Conservation (phyloP, 2,113 vertebrate species). For the Rhinogobius similis region DNA sequence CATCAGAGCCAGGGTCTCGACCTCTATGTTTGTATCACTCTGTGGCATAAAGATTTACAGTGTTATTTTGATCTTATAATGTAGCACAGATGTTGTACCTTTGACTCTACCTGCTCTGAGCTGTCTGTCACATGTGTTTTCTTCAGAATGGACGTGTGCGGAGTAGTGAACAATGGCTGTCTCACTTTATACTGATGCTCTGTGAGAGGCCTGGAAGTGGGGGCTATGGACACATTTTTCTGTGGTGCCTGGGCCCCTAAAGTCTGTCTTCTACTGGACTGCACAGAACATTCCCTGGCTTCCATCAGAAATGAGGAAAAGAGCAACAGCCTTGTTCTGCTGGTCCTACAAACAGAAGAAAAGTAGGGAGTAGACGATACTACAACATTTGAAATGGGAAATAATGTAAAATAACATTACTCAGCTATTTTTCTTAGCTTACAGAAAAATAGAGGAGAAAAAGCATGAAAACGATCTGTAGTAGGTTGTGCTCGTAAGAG, state of each 20-base stretch:
- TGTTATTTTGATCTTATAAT: neutral
- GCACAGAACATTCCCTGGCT: constrained; percentile 19
- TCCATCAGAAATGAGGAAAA: constrained; percentile 39
- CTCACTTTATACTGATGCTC: constrained; percentile 45
- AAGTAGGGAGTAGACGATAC: too few relatives aligned
- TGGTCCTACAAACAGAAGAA: too few relatives aligned
- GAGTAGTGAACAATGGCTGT: constrained; percentile 27
- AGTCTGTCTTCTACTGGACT: constrained; percentile 2
- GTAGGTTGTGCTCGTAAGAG: too few relatives aligned
- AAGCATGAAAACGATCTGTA: too few relatives aligned
- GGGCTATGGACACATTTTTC: constrained; percentile 58
- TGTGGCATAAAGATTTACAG: neutral
- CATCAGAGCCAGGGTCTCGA: neutral
- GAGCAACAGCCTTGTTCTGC: neutral
- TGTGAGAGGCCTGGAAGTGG: constrained; percentile 54
- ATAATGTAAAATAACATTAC: too few relatives aligned
- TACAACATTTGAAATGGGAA: too few relatives aligned
- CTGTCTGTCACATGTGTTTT: constrained; percentile 30
- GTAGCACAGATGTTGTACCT: neutral
- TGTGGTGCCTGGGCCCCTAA: constrained; percentile 10
- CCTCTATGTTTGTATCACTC: neutral
- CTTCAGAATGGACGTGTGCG: constrained; percentile 65
- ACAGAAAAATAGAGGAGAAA: neutral
- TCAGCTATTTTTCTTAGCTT: too few relatives aligned
- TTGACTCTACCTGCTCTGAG: constrained; percentile 54